Evolutionary conservation across 2,113 vertebrate species (phyloP).

Genomic region (Pyrgilauda ruficollis): DNA sequence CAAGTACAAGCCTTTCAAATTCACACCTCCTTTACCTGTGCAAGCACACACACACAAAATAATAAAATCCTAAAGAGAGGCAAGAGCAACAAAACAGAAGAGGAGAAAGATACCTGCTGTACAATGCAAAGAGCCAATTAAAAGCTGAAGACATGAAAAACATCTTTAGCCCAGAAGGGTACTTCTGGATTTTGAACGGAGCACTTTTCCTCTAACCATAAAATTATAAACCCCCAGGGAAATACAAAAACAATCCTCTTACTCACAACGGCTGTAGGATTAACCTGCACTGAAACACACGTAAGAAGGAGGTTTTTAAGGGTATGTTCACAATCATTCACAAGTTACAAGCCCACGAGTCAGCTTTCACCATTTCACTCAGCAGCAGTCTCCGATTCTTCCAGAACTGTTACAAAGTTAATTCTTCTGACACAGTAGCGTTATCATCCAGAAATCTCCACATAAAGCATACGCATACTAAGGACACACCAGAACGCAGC

Average conservation of each 20-base stretch:
- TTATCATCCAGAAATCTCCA: background rate
- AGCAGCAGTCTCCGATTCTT: background rate
- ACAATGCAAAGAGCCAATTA: background rate
- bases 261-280: background rate
- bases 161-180: background rate
- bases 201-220: background rate
- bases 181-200: background rate
- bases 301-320: background rate
- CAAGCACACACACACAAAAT: background rate
- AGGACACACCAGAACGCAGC: background rate
- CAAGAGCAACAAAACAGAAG: background rate
- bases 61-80: background rate
- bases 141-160: background rate
- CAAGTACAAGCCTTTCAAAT: background rate
- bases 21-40: background rate
- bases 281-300: background rate
- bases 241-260: background rate
- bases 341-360: background rate
- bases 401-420: background rate
- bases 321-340: background rate
- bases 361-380: background rate
- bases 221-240: background rate
- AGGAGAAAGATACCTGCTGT: background rate
- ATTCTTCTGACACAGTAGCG: background rate
- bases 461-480: background rate